A percentile compares a stretch with the other conserved stretches of the same genome.
These are phyloP conservation scores for Donacobius atricapilla DNA, from an alignment of 2,113 vertebrate genomes.

Conservation along the genomic window DNA sequence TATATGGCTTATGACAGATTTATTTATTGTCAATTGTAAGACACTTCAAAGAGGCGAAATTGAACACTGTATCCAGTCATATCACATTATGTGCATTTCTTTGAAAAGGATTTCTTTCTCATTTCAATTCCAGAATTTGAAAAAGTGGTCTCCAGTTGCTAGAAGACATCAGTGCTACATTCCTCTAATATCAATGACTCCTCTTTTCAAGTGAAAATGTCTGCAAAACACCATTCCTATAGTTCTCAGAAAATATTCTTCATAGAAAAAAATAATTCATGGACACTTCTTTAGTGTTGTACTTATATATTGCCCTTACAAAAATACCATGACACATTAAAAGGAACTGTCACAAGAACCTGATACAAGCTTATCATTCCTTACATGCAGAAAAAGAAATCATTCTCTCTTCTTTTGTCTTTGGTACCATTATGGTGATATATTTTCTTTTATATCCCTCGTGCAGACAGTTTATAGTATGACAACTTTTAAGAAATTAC, in stretches of 20 bases:
- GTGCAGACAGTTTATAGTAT: not conserved
- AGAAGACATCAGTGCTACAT: not conserved
- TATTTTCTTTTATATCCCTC: not conserved
- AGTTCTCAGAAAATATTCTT: not conserved
- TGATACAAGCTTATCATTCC: not conserved
- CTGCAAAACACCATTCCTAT: not conserved
- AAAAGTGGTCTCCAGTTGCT: not conserved
- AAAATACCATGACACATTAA: not conserved
- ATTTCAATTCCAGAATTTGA: not conserved
- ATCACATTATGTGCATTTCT: not conserved
- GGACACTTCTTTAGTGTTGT: not conserved
- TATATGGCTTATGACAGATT: not conserved
- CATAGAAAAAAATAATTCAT: not conserved
- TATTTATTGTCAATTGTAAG: not conserved
- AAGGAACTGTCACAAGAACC: not conserved
- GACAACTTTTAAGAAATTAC: not conserved
- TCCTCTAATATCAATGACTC: not conserved
- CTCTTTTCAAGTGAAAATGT: not conserved
- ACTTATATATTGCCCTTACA: not conserved
- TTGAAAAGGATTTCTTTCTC: not conserved
- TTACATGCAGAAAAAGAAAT: not conserved
- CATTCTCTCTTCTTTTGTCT: not conserved
- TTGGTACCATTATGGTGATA: not conserved
- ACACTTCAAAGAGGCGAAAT: not conserved
- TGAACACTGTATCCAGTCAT: not conserved